Conservation (phyloP, 2,797 vertebrate species). For the Novumbra hubbsi region DNA sequence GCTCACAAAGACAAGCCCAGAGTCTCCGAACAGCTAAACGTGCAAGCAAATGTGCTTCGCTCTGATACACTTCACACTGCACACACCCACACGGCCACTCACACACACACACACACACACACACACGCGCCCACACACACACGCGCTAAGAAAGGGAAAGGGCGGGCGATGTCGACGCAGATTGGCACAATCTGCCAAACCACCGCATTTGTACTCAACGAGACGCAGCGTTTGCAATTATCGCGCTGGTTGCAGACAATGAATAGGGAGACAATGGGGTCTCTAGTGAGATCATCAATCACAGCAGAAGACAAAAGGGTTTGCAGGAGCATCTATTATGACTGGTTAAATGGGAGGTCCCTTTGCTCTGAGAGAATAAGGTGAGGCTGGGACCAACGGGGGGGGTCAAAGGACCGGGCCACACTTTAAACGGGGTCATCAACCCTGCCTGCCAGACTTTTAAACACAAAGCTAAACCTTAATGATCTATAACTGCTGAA, state of each 20-base stretch:
- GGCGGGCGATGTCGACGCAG: conserved; percentile 35
- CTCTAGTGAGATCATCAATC: conserved; percentile 77
- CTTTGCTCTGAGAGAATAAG: conserved; percentile 52
- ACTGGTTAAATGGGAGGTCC: conserved; percentile 61
- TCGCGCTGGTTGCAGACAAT: conserved; percentile 44
- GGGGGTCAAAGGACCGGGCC: too few species aligned
- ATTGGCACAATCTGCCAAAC: conserved; percentile 35
- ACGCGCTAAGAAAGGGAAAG: conserved; percentile 30
- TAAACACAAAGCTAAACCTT: conserved; percentile 10
- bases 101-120: too few species aligned
- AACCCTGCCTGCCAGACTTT: conserved; percentile 19
- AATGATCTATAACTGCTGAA: conserved; percentile 3
- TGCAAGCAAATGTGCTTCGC: conserved; percentile 36
- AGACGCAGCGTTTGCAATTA: conserved; percentile 59
- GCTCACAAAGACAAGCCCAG: not conserved
- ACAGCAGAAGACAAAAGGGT: conserved; percentile 67
- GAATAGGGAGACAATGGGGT: conserved; percentile 54
- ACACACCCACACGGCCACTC: too few species aligned
- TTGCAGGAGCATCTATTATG: conserved; percentile 73
- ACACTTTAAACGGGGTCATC: conserved; percentile 20
- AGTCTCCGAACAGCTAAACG: conserved; percentile 29
- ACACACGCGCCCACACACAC: too few species aligned
- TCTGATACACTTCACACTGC: conserved; percentile 18
- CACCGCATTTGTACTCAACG: conserved; percentile 49
- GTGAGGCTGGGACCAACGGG: conserved; percentile 16